Evolutionary conservation across 2,113 vertebrate species (phyloP).

Genomic region (Takifugu flavidus): DNA sequence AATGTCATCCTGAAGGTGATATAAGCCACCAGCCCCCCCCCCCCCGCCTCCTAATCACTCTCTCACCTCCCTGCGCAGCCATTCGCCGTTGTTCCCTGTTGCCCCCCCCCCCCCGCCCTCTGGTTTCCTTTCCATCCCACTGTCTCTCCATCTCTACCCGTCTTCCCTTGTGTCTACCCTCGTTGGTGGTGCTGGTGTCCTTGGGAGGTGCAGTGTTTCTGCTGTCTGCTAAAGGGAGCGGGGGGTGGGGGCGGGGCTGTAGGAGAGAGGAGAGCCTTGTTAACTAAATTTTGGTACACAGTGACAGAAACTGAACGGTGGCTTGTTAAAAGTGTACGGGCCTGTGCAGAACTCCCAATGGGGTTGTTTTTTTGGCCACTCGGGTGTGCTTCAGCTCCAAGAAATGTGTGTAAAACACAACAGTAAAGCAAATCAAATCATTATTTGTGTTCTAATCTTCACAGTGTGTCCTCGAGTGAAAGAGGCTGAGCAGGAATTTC

Average conservation of each 20-base stretch:
- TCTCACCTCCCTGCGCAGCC: constrained; percentile 17
- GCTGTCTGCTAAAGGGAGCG: constrained; percentile 53
- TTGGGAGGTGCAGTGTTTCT: constrained; percentile 62
- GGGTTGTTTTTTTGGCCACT: background rate
- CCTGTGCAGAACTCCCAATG: constrained; percentile 6
- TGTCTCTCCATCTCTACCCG: constrained; percentile 7
- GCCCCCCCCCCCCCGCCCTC: constrained; percentile 3
- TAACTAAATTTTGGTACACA: constrained; percentile 24
- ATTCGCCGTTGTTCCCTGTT: constrained; percentile 13
- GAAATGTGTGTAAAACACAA: constrained; percentile 35
- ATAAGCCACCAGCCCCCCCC: constrained; percentile 44
- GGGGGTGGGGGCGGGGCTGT: constrained; percentile 50
- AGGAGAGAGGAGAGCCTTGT: constrained; percentile 33
- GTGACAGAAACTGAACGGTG: constrained; percentile 25
- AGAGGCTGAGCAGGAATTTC: background rate
- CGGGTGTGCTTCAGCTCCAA: constrained; percentile 30
- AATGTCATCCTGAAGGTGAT: constrained; percentile 76
- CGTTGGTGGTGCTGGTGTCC: constrained; percentile 61
- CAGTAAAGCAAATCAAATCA: constrained; percentile 24
- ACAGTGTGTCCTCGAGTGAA: constrained; percentile 15
- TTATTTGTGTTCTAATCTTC: constrained; percentile 18
- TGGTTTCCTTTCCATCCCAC: constrained; percentile 16
- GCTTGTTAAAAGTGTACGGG: constrained; percentile 13
- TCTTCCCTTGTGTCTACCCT: constrained; percentile 26
- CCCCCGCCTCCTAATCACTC: constrained; percentile 39